Conservation (phyloP, 2,113 vertebrate genomes). For the Rutilus rutilus region DNA sequence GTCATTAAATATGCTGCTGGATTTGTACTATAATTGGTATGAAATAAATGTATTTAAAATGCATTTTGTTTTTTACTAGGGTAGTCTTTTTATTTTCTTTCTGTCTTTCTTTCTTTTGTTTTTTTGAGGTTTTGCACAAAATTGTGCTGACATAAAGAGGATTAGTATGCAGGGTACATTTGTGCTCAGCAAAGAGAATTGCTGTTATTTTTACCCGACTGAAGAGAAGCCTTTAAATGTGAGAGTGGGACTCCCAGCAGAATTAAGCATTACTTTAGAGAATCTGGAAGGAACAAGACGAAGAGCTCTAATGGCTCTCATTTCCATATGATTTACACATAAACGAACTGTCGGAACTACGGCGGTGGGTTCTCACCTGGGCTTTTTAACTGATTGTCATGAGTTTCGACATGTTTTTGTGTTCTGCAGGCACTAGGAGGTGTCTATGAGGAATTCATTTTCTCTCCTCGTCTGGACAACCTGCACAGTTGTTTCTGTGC, state of each 20-base stretch:
- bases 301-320: background rate
- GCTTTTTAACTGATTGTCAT: background rate
- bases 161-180: slow-evolving; percentile 18
- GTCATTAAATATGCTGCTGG: no score
- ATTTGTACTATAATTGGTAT: no score
- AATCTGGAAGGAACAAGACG: background rate
- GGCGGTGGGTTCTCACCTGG: background rate
- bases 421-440: slow-evolving; percentile 85
- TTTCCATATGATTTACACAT: slow-evolving; percentile 30
- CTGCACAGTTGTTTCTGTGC: slow-evolving; percentile 98
- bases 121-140: background rate
- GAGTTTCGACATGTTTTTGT: slow-evolving; percentile 24
- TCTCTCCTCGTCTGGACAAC: slow-evolving; percentile 93
- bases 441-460: slow-evolving; percentile 93
- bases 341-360: background rate
- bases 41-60: no score
- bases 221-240: slow-evolving; percentile 13
- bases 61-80: no score
- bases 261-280: slow-evolving; percentile 11
- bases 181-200: slow-evolving; percentile 27
- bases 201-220: slow-evolving; percentile 6
- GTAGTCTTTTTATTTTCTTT: no score
- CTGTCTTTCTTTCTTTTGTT: background rate
- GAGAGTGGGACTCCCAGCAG: background rate
- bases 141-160: slow-evolving; percentile 22